Base-by-base conservation (phyloP, 2,888 invertebrate genomes). In the Tanytarsus gracilentus region DNA sequence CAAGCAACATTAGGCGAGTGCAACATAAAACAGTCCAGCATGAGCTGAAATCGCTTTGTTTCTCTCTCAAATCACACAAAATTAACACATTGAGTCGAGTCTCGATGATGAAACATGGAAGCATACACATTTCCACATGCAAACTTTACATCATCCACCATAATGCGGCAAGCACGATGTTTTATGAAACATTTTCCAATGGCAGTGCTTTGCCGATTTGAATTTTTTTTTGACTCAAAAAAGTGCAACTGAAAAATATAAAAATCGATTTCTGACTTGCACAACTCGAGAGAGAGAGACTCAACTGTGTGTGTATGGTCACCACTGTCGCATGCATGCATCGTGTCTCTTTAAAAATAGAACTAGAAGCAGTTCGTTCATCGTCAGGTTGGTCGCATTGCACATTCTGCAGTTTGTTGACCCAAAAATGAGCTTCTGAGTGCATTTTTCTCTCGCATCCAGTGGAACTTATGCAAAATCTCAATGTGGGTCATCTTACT, bases 151-250 rank as follows among this genome's bases (percentile, higher is more conserved):
- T 44, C 44, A 44, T 18, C 11, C 14, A 18, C 21, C n/a, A 18
- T 44, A 44, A 44, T 44, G 44, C 44, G 44, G 44, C 44, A 44
- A 44, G 44, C 23, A 44, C 44, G 44, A 44, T 44, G 44, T 44
- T 44, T 44, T 44, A n/a, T 44, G 21, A 44, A 44, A 44, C 21
- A 3, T n/a, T 36, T 33, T 11, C 14, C 36, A 16, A 6, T 7
- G 36, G n/a, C 14, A 3, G 16, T 16, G 36, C n/a, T n/a, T 36
- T 11, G 36, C 14, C 11, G 18, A 23, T 21, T 40, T 40, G 14
- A 40, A 40, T 40, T 9, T 16, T 7, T 16, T 36, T n/a, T n/a
- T 36, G 36, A 36, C 36, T 16, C 14, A 36, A 36, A 40, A 40
- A 18, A n/a, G n/a, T n/a, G n/a, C n/a, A n/a, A n/a, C n/a, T n/a